These are phyloP conservation scores for Cromileptes altivelis DNA, from an alignment of 2,113 vertebrate species.

Conservation along the genomic window DNA sequence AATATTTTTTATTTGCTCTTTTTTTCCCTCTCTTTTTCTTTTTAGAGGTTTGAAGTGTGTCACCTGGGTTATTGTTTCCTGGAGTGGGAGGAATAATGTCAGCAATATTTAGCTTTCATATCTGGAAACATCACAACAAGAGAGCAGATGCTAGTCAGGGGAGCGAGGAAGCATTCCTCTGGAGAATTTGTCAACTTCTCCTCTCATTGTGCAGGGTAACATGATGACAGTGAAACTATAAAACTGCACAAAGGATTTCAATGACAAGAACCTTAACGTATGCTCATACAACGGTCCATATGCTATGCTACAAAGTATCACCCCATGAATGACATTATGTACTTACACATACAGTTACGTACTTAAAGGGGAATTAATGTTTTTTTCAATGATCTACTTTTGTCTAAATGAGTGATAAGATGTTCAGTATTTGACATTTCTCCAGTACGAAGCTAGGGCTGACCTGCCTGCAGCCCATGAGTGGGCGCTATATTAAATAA, in stretches of 20 bases:
- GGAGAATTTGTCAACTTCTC: conserved; percentile 1
- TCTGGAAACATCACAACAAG: conserved; percentile 50
- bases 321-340: too few relatives aligned
- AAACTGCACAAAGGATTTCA: neutral
- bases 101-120: conserved; percentile 67
- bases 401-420: too few relatives aligned
- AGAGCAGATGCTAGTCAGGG: conserved; percentile 8
- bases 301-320: too few relatives aligned
- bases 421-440: too few relatives aligned
- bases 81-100: conserved; percentile 63
- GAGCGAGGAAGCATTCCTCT: neutral
- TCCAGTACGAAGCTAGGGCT: too few relatives aligned
- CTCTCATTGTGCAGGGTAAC: conserved; percentile 14
- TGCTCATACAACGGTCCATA: too few relatives aligned
- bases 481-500: too few relatives aligned
- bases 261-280: neutral
- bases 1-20: conserved; percentile 68
- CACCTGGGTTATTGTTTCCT: conserved; percentile 64
- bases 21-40: conserved; percentile 62
- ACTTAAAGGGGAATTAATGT: too few relatives aligned
- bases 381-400: too few relatives aligned
- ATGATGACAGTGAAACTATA: conserved; percentile 22
- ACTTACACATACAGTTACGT: too few relatives aligned
- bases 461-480: too few relatives aligned
- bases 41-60: conserved; percentile 50